Evolutionary conservation across 2,888 invertebrate species (phyloP).

Genomic region (Stenchaetothrips biformis): DNA sequence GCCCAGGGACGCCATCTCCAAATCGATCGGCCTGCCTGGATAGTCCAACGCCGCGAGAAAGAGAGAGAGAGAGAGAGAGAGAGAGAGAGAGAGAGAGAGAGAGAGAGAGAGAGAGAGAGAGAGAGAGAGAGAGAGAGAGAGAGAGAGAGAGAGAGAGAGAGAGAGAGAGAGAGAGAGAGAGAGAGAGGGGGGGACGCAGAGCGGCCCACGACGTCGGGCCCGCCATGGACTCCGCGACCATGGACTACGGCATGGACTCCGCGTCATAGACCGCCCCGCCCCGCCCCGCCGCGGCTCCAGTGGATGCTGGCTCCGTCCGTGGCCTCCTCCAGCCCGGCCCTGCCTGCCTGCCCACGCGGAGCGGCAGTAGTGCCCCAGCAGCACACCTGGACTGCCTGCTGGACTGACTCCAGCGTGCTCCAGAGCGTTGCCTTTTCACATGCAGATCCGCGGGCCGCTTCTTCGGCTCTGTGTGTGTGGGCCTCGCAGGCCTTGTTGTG

Average conservation of each 20-base stretch:
- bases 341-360: background rate
- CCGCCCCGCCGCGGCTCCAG: no score
- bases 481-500: no score
- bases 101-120: conserved; percentile 16
- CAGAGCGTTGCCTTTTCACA: background rate
- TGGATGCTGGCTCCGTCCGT: no score
- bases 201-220: no score
- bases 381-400: background rate
- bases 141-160: no score
- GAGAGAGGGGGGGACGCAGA: no score
- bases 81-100: background rate
- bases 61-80: background rate
- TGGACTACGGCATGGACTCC: no score
- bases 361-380: background rate
- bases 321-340: background rate
- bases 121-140: background rate
- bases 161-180: no score
- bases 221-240: no score
- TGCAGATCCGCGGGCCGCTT: background rate
- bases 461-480: background rate
- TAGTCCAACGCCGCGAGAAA: background rate
- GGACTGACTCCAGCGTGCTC: background rate
- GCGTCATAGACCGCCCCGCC: no score
- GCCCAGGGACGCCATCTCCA: no score
- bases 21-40: no score